Evolutionary conservation across 2,797 vertebrate genomes (phyloP).

Genomic region (Cyprinella venusta): DNA sequence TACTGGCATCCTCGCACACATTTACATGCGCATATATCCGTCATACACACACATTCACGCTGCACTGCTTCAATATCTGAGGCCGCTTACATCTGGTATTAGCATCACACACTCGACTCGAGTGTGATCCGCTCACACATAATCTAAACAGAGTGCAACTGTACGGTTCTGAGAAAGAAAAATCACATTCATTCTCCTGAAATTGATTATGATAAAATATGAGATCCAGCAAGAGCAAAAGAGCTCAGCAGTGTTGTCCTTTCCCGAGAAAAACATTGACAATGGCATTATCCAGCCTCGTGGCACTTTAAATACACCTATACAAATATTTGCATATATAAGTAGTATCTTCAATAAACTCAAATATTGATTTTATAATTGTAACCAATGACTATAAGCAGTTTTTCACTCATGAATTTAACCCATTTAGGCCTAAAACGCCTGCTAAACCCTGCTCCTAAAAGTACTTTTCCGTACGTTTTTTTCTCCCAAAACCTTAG

Average conservation of each 20-base stretch:
- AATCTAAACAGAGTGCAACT: neutral
- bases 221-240: neutral
- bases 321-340: neutral
- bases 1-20: conserved; percentile 1
- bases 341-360: neutral
- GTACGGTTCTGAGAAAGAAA: neutral
- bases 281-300: neutral
- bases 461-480: no score
- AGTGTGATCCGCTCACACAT: neutral
- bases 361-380: neutral
- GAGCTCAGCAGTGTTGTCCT: neutral
- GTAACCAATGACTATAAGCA: neutral
- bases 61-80: neutral
- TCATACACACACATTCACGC: neutral
- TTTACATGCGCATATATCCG: neutral
- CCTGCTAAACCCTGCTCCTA: no score
- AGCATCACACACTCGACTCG: neutral
- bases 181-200: neutral
- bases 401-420: neutral
- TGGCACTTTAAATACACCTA: neutral
- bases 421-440: no score
- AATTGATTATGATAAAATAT: neutral
- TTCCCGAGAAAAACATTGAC: neutral
- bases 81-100: neutral
- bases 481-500: no score